Percentiles rank a stretch among this genome's conserved stretches.
phyloP scores from a whole-genome alignment of 2,888 invertebrate genomes.

The Thysanoteuthis rhombus region DNA sequence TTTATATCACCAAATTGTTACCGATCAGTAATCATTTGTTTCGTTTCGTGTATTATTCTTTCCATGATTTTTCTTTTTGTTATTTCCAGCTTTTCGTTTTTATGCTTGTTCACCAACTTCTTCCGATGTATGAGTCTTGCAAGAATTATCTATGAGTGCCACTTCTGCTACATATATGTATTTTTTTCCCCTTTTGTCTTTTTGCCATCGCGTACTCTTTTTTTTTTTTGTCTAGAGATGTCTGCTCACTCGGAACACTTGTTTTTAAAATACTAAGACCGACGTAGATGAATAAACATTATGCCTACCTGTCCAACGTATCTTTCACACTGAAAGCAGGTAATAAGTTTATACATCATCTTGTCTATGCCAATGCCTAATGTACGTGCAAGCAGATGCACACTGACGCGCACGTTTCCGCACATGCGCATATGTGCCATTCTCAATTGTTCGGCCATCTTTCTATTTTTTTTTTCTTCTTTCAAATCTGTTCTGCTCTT shows the following conservation, averaged over 20 bases:
- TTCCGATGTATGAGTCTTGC: not conserved
- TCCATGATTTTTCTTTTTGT: not conserved
- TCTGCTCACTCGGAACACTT: not conserved
- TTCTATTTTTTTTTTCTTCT: not conserved
- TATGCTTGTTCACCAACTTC: not conserved
- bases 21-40: conserved; percentile 12
- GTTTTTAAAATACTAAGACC: not conserved
- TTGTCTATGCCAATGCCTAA: not conserved
- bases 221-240: not conserved
- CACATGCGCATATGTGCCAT: not conserved
- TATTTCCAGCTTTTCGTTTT: not conserved
- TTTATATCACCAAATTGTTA: conserved; percentile 12
- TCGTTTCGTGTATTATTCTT: not conserved
- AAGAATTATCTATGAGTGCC: not conserved
- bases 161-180: not conserved
- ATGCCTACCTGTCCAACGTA: not conserved
- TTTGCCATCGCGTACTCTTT: not conserved
- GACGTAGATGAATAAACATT: conserved; percentile 12
- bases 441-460: not conserved
- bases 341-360: not conserved
- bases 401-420: not conserved
- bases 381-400: not conserved
- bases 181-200: not conserved
- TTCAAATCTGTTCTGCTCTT: not conserved
- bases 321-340: not conserved